These are phyloP conservation scores for Capitulum mitella DNA, from an alignment of 2,888 invertebrate genomes.

Conservation along the genomic window DNA sequence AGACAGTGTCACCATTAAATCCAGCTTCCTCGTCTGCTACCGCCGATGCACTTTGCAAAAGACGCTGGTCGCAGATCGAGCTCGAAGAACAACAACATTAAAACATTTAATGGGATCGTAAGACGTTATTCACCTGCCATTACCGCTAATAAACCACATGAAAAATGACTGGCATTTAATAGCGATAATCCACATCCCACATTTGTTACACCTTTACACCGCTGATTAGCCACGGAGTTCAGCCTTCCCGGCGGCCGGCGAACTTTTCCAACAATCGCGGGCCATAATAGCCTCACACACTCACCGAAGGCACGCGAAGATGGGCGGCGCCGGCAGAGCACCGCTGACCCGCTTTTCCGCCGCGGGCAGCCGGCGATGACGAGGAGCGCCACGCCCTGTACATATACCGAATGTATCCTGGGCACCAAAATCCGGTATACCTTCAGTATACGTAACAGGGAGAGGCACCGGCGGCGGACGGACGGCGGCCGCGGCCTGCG, in stretches of 20 bases:
- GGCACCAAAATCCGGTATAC: constrained; percentile 92
- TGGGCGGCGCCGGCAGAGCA: not conserved
- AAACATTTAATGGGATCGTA: constrained; percentile 17
- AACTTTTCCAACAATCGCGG: not conserved
- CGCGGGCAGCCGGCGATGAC: not conserved
- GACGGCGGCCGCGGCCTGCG: not conserved
- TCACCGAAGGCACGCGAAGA: constrained; percentile 3
- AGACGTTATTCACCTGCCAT: constrained; percentile 17
- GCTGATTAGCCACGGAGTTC: not conserved
- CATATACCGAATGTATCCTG: constrained; percentile 99
- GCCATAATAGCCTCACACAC: not conserved
- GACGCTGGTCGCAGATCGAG: not conserved
- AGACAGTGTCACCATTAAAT: too few species aligned
- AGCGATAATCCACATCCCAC: not conserved
- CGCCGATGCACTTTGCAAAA: not conserved
- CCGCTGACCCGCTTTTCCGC: not conserved
- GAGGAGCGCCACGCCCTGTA: constrained; percentile 72
- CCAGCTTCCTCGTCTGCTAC: too few species aligned
- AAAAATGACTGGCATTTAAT: constrained; percentile 17
- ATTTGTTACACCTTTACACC: not conserved
- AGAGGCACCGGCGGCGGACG: constrained; percentile 58
- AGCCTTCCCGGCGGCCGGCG: not conserved
- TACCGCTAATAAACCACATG: constrained; percentile 7
- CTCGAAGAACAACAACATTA: constrained; percentile 6
- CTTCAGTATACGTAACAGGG: constrained; percentile 99